Percentiles rank a stretch among this genome's conserved stretches.
phyloP scores from a whole-genome alignment of 2,888 invertebrate genomes.

The Patella ulyssiponensis region DNA sequence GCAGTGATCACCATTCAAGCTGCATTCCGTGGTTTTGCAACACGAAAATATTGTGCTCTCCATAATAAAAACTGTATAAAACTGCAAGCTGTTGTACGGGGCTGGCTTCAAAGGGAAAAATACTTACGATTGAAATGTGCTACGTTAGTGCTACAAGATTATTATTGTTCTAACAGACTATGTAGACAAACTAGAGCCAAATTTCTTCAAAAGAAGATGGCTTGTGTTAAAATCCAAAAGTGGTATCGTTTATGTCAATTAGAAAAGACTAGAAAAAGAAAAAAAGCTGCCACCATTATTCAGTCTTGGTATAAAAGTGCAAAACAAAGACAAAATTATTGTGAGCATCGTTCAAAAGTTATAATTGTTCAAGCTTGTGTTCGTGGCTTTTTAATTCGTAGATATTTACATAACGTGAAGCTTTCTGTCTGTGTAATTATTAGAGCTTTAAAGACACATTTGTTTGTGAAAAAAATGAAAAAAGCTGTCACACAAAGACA shows the following conservation, averaged over 20 bases:
- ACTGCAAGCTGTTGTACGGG: constrained; percentile 18
- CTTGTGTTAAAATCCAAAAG: background rate
- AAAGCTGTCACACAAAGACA: background rate
- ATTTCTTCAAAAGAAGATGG: background rate
- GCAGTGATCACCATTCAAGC: constrained; percentile 2
- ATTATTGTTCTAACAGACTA: constrained; percentile 1
- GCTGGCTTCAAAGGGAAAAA: constrained; percentile 24
- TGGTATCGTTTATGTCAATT: background rate
- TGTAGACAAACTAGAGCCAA: background rate
- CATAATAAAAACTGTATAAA: background rate
- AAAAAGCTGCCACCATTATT: background rate
- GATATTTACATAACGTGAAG: constrained; percentile 14
- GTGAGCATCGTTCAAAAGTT: constrained; percentile 14
- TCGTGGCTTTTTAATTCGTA: constrained; percentile 22
- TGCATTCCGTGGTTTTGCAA: constrained; percentile 18
- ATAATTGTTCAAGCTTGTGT: constrained; percentile 32
- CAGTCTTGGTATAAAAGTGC: background rate
- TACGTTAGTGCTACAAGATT: constrained; percentile 34
- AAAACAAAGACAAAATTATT: constrained; percentile 17
- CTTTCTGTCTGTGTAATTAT: constrained; percentile 50
- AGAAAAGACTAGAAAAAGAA: background rate
- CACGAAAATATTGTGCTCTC: constrained; percentile 11
- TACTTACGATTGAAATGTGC: constrained; percentile 28
- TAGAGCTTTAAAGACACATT: background rate
- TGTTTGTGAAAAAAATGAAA: constrained; percentile 14